Percentiles rank a stretch among this genome's conserved stretches.
phyloP scores from a whole-genome alignment of 2,888 invertebrate species.

The Eristalis pertinax region DNA sequence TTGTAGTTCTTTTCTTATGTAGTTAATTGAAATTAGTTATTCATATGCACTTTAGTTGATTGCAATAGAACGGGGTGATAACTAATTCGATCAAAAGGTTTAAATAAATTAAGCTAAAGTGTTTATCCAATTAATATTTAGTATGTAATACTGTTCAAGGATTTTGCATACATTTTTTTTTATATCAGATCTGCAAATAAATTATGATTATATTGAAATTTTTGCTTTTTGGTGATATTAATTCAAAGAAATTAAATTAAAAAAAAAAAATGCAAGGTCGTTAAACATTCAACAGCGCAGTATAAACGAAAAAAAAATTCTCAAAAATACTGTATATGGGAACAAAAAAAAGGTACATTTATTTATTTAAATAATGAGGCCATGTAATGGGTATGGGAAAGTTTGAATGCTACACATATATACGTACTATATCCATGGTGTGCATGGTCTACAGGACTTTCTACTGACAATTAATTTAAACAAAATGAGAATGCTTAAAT shows the following conservation, averaged over 20 bases:
- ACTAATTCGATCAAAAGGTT: conserved; percentile 1
- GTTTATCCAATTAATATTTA: conserved; percentile 4
- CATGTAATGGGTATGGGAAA: background rate
- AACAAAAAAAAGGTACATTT: background rate
- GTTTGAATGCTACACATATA: background rate
- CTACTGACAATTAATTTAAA: background rate
- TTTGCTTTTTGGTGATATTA: conserved; percentile 8
- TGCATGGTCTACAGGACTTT: background rate
- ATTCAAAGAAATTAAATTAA: conserved; percentile 16
- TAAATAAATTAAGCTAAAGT: background rate
- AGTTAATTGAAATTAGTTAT: conserved; percentile 16
- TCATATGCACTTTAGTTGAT: conserved; percentile 49
- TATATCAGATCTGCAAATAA: conserved; percentile 63
- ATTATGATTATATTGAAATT: conserved; percentile 44
- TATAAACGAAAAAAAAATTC: conserved; percentile 28
- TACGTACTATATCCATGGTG: background rate
- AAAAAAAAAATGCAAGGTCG: conserved; percentile 56
- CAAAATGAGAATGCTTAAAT: background rate
- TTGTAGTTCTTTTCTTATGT: conserved; percentile 19
- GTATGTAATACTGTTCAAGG: background rate
- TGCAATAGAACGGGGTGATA: background rate
- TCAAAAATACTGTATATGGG: background rate
- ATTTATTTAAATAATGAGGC: background rate
- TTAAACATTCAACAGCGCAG: conserved; percentile 67
- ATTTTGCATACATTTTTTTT: conserved; percentile 13